These are phyloP conservation scores for Atta texana DNA, from an alignment of 1,140 invertebrate genomes.

Conservation along the genomic window DNA sequence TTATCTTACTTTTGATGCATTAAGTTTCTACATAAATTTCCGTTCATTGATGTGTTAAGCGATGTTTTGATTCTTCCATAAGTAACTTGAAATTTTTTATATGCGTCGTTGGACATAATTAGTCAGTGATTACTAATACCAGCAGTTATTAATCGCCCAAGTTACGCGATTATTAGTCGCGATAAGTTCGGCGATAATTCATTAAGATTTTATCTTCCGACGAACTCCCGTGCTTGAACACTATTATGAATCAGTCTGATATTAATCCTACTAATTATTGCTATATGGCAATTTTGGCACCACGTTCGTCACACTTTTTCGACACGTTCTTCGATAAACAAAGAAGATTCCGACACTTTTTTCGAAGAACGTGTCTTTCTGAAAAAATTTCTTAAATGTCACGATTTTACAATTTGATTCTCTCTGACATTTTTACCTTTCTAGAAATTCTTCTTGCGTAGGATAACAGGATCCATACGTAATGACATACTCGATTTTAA, in stretches of 20 bases:
- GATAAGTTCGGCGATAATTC: conserved; percentile 8
- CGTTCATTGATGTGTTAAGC: too few species aligned
- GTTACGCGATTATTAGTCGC: background rate
- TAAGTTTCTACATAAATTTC: background rate
- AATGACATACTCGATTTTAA: conserved; percentile 43
- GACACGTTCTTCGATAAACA: background rate
- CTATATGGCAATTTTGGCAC: conserved; percentile 60
- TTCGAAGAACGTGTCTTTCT: background rate
- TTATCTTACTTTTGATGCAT: background rate
- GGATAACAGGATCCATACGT: conserved; percentile 33
- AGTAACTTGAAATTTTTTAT: background rate
- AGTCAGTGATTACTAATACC: background rate
- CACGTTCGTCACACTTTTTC: conserved; percentile 35
- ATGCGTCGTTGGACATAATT: background rate
- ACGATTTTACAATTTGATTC: conserved; percentile 51
- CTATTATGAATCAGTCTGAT: conserved; percentile 53
- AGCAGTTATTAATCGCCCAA: background rate
- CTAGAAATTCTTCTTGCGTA: background rate
- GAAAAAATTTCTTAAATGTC: conserved; percentile 4
- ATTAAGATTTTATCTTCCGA: conserved; percentile 3
- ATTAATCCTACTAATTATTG: conserved; percentile 63
- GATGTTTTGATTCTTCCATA: background rate
- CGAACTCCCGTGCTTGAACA: conserved; percentile 51
- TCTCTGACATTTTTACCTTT: conserved; percentile 18
- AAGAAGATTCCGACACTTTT: background rate